Percentiles rank a stretch among this genome's conserved stretches.
Evolutionary conservation across 2,888 invertebrate genomes (phyloP).

Genomic region (Rhimphoctona megacephalus): DNA sequence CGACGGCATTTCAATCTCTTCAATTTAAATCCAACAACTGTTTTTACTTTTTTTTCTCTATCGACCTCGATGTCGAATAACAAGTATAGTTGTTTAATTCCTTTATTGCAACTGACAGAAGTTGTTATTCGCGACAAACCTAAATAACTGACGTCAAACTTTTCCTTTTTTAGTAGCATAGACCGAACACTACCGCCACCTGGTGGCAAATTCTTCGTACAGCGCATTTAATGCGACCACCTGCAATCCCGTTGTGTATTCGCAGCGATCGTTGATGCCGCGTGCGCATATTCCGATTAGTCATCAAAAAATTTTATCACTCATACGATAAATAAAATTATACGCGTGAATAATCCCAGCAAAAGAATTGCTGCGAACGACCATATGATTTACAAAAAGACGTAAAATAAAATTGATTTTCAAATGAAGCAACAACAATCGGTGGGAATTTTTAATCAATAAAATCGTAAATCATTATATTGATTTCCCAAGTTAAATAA

Average conservation of each 20-base stretch:
- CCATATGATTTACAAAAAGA: not conserved
- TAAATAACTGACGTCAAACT: slow-evolving; percentile 5
- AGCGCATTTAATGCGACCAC: not conserved
- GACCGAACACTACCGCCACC: not conserved
- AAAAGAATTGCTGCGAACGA: not conserved
- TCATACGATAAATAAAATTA: slow-evolving; percentile 10
- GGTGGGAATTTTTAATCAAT: not conserved
- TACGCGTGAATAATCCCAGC: not conserved
- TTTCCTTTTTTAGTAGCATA: too few relatives aligned
- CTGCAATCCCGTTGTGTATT: not conserved
- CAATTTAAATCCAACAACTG: not conserved
- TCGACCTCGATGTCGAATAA: not conserved
- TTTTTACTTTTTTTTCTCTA: not conserved
- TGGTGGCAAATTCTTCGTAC: not conserved
- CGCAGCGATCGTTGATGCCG: not conserved
- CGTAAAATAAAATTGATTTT: not conserved
- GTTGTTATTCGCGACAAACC: not conserved
- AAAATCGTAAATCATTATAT: not conserved
- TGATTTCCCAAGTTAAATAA: not conserved
- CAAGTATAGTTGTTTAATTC: not conserved
- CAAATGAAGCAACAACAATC: not conserved
- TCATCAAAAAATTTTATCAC: slow-evolving; percentile 38
- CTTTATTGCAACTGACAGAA: not conserved
- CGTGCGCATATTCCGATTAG: slow-evolving; percentile 34
- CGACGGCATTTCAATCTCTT: slow-evolving; percentile 4